A percentile compares a stretch with the other conserved stretches of the same genome.
phyloP scores from a whole-genome alignment of 2,113 vertebrate species.

The Oncorhynchus clarkii region DNA sequence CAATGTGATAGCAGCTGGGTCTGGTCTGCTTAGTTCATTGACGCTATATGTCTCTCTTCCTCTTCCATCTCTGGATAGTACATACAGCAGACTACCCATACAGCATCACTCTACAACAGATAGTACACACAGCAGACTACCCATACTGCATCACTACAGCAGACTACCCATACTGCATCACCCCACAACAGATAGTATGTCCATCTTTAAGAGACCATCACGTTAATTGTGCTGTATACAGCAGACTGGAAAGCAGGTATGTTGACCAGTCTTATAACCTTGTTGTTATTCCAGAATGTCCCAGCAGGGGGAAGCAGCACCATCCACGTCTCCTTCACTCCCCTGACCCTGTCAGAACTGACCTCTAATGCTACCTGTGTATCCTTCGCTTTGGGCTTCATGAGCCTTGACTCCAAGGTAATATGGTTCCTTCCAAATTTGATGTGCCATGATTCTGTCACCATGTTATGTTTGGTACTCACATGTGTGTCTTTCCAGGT shows the following conservation, averaged over 20 bases:
- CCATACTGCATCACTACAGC: no score
- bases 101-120: no score
- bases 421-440: no score
- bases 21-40: no score
- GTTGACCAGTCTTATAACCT: neutral
- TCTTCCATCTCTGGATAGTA: no score
- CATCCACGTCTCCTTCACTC: slow-evolving; percentile 83
- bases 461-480: neutral
- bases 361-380: slow-evolving; percentile 63
- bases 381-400: slow-evolving; percentile 79
- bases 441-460: neutral
- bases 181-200: no score
- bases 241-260: neutral
- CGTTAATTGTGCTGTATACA: neutral
- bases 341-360: slow-evolving; percentile 63
- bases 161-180: no score
- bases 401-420: slow-evolving; percentile 86
- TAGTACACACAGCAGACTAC: no score
- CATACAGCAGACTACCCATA: no score
- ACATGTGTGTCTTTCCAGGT: slow-evolving; percentile 57
- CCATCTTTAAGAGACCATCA: no score
- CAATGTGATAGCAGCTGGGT: no score
- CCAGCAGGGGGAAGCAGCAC: slow-evolving; percentile 77
- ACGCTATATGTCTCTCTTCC: no score
- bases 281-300: slow-evolving; percentile 77